Conservation (phyloP, 2,797 vertebrate genomes). For the Sebastiscus albofasciatus region DNA sequence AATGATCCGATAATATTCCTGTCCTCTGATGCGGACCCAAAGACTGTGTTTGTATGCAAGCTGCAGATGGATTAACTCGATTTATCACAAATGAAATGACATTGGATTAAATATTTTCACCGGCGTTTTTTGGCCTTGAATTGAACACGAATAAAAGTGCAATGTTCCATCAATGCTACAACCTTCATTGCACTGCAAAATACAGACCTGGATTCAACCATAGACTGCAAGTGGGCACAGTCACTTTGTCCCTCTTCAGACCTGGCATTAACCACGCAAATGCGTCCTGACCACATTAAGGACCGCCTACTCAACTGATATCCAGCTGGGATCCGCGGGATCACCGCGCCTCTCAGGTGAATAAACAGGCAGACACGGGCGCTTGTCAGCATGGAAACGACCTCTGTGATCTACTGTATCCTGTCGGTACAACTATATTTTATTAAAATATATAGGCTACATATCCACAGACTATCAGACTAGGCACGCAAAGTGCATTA, state of each 20-base stretch:
- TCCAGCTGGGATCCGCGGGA: too few species aligned
- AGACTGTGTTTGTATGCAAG: background rate
- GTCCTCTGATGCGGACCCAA: background rate
- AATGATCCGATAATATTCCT: background rate
- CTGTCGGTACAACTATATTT: too few species aligned
- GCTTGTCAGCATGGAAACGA: too few species aligned
- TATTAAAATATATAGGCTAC: too few species aligned
- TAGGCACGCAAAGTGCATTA: too few species aligned
- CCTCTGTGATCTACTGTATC: too few species aligned
- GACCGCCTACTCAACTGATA: too few species aligned
- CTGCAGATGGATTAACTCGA: slow-evolving; percentile 2
- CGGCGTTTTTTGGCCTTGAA: background rate
- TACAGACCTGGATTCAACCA: background rate
- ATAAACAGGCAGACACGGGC: too few species aligned
- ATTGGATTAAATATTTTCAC: background rate
- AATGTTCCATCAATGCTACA: background rate
- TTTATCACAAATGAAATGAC: background rate
- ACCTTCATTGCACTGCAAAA: background rate
- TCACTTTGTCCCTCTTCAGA: background rate
- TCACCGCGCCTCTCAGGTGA: too few species aligned
- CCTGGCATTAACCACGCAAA: too few species aligned
- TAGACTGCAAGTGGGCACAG: background rate
- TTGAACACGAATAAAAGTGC: background rate
- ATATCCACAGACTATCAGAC: too few species aligned
- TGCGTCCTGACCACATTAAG: too few species aligned